phyloP scores from a whole-genome alignment of 2,888 invertebrate species.

The Xanthostigma xanthostigma region DNA sequence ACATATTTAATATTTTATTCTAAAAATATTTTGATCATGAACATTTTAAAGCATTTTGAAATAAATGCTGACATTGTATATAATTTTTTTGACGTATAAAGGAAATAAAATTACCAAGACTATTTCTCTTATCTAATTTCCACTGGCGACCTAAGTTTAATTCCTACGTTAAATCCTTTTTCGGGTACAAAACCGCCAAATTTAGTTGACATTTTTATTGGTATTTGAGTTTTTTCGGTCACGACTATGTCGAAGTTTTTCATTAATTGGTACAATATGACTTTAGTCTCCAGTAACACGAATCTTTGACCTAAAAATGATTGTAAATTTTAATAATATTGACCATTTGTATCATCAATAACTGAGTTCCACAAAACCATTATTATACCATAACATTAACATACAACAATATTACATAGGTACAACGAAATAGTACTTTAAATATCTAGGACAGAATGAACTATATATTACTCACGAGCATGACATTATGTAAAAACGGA shows the following conservation, averaged over 20 bases:
- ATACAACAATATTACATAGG: too few species aligned
- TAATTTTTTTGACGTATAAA: not conserved
- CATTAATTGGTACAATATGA: not conserved
- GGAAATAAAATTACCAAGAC: not conserved
- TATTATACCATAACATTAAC: too few species aligned
- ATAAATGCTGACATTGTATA: not conserved
- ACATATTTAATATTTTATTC: too few species aligned
- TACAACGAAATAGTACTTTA: too few species aligned
- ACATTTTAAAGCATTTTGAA: too few species aligned
- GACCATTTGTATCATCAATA: too few species aligned
- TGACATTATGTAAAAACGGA: too few species aligned
- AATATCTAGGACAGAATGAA: too few species aligned
- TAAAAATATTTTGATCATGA: too few species aligned
- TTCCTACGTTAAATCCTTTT: not conserved
- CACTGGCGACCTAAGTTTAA: not conserved
- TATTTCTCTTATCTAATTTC: not conserved
- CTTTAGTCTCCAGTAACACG: constrained; percentile 11
- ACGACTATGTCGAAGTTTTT: not conserved
- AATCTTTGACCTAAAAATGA: constrained; percentile 10
- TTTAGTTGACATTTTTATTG: constrained; percentile 13
- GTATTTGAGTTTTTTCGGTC: constrained; percentile 3
- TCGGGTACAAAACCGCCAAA: not conserved
- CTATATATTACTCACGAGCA: too few species aligned
- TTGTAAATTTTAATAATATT: too few species aligned
- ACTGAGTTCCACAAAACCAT: too few species aligned